Base-by-base conservation (phyloP, 1,140 invertebrate species). In the Pinna nobilis region DNA sequence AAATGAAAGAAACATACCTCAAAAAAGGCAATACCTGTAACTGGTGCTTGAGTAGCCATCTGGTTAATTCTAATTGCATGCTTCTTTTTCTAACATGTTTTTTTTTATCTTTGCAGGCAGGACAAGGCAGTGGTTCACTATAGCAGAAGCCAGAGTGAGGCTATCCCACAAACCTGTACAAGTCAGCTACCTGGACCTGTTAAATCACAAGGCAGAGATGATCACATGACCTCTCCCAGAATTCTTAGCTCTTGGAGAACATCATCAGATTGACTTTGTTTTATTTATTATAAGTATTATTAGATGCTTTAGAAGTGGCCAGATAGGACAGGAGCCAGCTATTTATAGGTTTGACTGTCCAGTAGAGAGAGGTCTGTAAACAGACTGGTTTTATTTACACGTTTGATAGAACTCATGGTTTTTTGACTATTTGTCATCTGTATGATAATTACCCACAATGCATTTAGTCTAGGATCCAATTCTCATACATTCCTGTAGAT, bases 91-190 rank as follows among this genome's bases (percentile, higher is more conserved):
- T 20, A 28, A 25, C 30, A 1, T 7, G 30, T 51, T 51, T n/a
- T n/a, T n/a, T n/a, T n/a, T n/a, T n/a, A n/a, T 47, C 68, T 68
- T 70, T 59, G 7, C 61, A 79, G 77, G 71, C 23, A 64, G 77
- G 3, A 73, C 70, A 23, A 44, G 77, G 50, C 41, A 74, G 47
- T 79, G 77, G 77, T 79, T 79, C 61, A 49, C 66, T n/a, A 33
- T 97, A 77, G 93, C 95, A 61, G 95, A 97, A 81, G 96, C 96
- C 35, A 87, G 96, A 69, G 92, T 94, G 68, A 93, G 95, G 87
- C 91, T 98, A 63, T 93, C 94, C 60, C 95, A 97, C 90, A 97
- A 97, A 91, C 95, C 96, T 76, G 93, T 96, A 74, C 95, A 97
- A 89, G 93, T 94, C 75, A 93, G 93, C 81, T 97, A 97, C 88